A percentile compares a stretch with the other conserved stretches of the same genome.
Evolutionary conservation across 2,888 invertebrate species (phyloP).

Genomic region (Poecilus cupreus): DNA sequence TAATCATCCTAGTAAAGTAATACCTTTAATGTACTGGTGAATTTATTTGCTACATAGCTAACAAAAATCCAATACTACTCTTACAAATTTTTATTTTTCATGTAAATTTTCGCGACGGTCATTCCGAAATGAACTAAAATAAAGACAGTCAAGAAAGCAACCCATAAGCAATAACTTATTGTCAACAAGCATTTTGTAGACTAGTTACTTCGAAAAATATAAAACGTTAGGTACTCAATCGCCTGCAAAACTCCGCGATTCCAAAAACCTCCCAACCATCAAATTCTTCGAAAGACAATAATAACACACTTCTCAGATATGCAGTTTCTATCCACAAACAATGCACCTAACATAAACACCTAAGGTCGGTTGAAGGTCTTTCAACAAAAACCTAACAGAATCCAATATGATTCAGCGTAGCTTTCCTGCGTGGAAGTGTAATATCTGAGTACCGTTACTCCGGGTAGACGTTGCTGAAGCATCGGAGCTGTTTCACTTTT

Average conservation of each 20-base stretch:
- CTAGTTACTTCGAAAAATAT: too few species aligned
- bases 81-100: too few species aligned
- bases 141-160: too few species aligned
- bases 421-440: not conserved
- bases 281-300: not conserved
- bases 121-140: too few species aligned
- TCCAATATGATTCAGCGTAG: not conserved
- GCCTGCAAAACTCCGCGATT: not conserved
- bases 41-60: too few species aligned
- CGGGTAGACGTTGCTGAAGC: not conserved
- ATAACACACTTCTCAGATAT: not conserved
- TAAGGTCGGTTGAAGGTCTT: conserved; percentile 46
- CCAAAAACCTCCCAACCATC: not conserved
- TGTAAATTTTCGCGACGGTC: too few species aligned
- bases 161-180: too few species aligned
- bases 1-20: too few species aligned
- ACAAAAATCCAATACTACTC: too few species aligned
- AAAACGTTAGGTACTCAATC: not conserved
- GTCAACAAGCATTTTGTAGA: too few species aligned
- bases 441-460: conserved; percentile 23
- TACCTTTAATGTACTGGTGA: too few species aligned
- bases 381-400: not conserved
- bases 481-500: conserved; percentile 51
- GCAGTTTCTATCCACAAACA: not conserved
- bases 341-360: not conserved